Conservation (phyloP, 2,113 vertebrate species). For the Cyrtonyx montezumae region DNA sequence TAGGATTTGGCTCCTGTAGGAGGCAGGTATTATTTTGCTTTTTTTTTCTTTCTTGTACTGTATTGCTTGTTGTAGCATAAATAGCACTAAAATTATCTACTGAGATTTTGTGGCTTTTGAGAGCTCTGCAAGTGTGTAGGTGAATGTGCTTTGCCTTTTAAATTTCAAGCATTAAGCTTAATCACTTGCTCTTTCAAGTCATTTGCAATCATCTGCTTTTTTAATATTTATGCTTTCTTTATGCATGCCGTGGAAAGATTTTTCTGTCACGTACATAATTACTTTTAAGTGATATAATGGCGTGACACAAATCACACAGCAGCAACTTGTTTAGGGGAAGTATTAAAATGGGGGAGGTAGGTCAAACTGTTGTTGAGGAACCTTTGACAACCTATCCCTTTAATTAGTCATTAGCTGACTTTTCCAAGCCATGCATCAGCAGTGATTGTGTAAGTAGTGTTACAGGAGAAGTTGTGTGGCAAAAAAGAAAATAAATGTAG, state of each 20-base stretch:
- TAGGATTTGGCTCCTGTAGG: neutral
- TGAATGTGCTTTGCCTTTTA: constrained; percentile 14
- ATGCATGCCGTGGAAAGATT: neutral
- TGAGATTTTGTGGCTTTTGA: neutral
- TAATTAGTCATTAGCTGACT: constrained; percentile 28
- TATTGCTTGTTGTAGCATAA: neutral
- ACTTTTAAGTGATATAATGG: constrained; percentile 4
- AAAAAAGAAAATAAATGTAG: constrained; percentile 18
- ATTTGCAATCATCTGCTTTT: constrained; percentile 47
- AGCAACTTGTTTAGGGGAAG: neutral
- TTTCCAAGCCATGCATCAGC: neutral
- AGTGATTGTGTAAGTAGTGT: neutral
- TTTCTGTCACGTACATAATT: neutral
- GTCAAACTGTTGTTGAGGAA: neutral
- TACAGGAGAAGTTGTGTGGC: neutral
- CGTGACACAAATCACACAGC: constrained; percentile 15
- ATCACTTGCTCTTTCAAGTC: constrained; percentile 39
- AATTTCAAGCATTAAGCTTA: constrained; percentile 33
- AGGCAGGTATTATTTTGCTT: neutral
- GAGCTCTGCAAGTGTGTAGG: neutral
- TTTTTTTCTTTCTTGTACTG: neutral
- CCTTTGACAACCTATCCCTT: neutral
- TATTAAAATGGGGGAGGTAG: neutral
- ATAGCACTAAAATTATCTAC: neutral
- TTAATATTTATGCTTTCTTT: constrained; percentile 45